Base-by-base conservation (phyloP, 2,888 invertebrate species). In the Caenorhabditis sulstoni region DNA sequence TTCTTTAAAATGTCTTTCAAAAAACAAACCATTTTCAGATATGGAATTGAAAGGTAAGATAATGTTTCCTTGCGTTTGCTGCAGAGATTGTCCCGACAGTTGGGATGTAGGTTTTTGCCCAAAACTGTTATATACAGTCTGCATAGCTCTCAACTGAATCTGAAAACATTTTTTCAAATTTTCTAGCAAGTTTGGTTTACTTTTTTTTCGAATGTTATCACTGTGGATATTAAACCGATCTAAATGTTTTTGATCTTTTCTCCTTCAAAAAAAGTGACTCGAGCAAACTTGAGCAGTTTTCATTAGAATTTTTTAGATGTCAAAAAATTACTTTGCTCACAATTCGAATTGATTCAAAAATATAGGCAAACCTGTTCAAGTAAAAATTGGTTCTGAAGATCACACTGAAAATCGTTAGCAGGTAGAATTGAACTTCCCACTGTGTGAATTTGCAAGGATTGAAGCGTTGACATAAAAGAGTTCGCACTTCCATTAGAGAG, bases 381-480 rank as follows among this genome's bases (percentile, higher is more conserved):
- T 12, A 67, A 23, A 35, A 41, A 50, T 44, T 62, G 70, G 49
- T 76, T 79, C 62, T 47, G 76, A 23, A 71, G 52, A 59, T 78
- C 64, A 59, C 16, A 16, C 41, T 50, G 16, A 39, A 70, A 37
- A 47, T 70, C 61, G 9, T 68, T 29, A 12, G 29, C 18, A 9
- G 77, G 68, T n/a, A 79, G 3, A 9, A 74, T 41, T 4, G 61
- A 23, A 22, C 62, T 64, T 11, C 67, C 79, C 29, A 77, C 61
- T 3, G 41, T 62, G 16, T 82, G 82, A 39, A 79, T 79, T 65
- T 74, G 79, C 39, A 79, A 37, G 5, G 61, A 59, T 2, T 79
- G 79, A 4, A 82, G 37, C 1, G 82, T 80, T 5, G 82, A 82
- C 57, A 82, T 71, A 12, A 82, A 35, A 3, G 76, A 52, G 50